Evolutionary conservation across 2,797 vertebrate species (phyloP).

Genomic region (Alectoris magna): DNA sequence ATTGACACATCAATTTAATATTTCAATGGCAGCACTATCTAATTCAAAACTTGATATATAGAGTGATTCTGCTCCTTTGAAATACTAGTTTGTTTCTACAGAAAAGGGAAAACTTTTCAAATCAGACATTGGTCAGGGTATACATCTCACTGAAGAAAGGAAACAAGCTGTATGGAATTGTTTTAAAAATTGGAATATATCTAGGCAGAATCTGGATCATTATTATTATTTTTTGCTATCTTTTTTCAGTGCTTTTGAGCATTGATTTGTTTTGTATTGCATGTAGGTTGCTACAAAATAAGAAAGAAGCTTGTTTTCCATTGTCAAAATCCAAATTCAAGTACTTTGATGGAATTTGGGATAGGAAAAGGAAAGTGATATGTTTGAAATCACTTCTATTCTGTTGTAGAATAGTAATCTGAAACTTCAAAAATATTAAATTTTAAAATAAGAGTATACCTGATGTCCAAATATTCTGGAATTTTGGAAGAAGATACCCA

Average conservation of each 20-base stretch:
- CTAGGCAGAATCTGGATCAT: background rate
- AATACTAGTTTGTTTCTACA: background rate
- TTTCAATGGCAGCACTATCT: background rate
- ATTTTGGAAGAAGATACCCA: background rate
- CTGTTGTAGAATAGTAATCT: background rate
- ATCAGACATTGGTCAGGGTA: background rate
- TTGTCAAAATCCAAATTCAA: background rate
- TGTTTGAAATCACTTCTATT: background rate
- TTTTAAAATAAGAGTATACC: background rate
- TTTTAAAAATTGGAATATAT: background rate
- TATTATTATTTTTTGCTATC: background rate
- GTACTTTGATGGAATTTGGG: background rate
- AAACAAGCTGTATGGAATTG: background rate
- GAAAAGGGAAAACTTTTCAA: slow-evolving; percentile 17
- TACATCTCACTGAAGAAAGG: slow-evolving; percentile 10
- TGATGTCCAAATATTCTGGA: background rate
- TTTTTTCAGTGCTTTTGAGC: background rate
- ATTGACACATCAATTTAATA: background rate
- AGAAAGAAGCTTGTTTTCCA: background rate
- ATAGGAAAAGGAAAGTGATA: background rate
- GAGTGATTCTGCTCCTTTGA: too few species aligned
- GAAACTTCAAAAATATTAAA: background rate
- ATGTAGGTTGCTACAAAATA: background rate
- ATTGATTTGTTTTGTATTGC: background rate
- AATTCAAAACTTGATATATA: background rate